phyloP scores from a whole-genome alignment of 2,113 vertebrate genomes.

The Channa maculata region DNA sequence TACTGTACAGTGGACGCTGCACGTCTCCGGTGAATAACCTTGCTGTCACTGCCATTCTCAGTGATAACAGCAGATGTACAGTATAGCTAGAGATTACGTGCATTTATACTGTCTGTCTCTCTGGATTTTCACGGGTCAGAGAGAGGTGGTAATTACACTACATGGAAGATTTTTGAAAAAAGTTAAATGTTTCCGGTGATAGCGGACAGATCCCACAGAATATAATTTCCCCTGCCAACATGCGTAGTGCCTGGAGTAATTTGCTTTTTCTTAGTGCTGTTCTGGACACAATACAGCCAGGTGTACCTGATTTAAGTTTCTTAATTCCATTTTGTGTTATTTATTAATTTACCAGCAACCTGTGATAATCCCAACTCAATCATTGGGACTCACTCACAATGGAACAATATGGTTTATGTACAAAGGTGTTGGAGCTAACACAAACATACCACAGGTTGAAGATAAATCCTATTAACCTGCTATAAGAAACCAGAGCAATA shows the following conservation, averaged over 20 bases:
- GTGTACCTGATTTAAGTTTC: too few species aligned
- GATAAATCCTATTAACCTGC: constrained; percentile 59
- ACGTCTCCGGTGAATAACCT: constrained; percentile 1
- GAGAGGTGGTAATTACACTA: constrained; percentile 6
- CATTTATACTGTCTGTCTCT: not conserved
- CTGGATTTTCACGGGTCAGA: not conserved
- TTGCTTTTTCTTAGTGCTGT: constrained; percentile 15
- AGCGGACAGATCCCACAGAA: not conserved
- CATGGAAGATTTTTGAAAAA: not conserved
- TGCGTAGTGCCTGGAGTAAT: too few species aligned
- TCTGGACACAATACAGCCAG: constrained; percentile 52
- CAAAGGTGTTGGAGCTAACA: constrained; percentile 41
- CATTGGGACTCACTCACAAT: not conserved
- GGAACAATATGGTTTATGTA: constrained; percentile 13
- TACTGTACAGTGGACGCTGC: not conserved
- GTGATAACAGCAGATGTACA: not conserved
- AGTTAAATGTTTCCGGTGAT: not conserved
- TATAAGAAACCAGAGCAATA: constrained; percentile 66
- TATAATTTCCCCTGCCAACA: too few species aligned
- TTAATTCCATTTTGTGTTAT: too few species aligned
- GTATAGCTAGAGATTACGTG: not conserved
- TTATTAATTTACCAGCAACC: too few species aligned
- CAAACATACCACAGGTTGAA: constrained; percentile 62
- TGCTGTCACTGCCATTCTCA: constrained; percentile 17
- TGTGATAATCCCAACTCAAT: too few species aligned